Evolutionary conservation across 2,888 invertebrate genomes (phyloP), one percentile per base, ranked within the genome.

Genomic region (Ophion ellenae): DNA sequence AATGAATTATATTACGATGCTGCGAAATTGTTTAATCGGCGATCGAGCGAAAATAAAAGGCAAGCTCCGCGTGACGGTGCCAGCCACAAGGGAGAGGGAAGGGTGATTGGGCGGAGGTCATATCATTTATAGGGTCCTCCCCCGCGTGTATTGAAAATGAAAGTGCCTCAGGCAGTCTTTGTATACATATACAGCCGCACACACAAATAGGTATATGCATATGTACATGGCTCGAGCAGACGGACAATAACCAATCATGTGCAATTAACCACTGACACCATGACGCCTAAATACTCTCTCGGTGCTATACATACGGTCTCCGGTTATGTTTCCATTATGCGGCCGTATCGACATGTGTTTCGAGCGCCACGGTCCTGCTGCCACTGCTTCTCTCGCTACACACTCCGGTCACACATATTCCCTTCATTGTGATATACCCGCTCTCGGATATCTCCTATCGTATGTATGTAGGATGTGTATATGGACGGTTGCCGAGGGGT

Each of bases 261-360:
- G 91, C 92, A 93, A 93, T 93, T 93, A 93, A 93, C 92, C 91
- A 90, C 90, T 92, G 92, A 93, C 93, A 93, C 92, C 90, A 89
- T 93, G 93, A 92, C 91, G 93, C 91, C 92, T 91, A 92, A 93
- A 93, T 93, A 92, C 91, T 91, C 88, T 59, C 87, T 84, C 89
- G 84, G 86, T 88, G 84, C 89, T 79, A 87, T 89, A 90, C 81
- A 82, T 86, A 86, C 80, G 85, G 74, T 69, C 75, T 81, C 91
- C 89, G 91, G 93, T 93, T 93, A 93, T 93, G 93, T 93, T 91
- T 92, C 93, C 92, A 93, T 93, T 93, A 93, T 93, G 93, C 91
- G 93, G 92, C 92, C 90, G 91, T 93, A 93, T 93, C 92, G 93
- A 93, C 93, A 93, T 92, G 93, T 93, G 93, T 93, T 93, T 91